phyloP scores from a whole-genome alignment of 2,797 vertebrate species.

The Chloroceryle inda region DNA sequence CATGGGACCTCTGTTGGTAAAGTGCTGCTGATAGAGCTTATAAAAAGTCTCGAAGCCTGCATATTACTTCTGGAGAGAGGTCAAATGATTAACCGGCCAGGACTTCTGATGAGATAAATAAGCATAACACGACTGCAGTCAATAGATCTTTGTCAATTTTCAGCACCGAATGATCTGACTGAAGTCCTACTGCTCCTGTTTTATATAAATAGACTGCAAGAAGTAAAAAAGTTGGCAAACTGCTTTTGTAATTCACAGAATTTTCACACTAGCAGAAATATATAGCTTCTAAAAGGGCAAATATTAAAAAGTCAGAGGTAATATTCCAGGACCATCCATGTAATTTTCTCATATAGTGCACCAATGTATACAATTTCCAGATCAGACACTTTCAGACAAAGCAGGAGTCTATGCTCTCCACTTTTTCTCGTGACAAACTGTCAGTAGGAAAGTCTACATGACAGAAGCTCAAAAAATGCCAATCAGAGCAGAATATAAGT shows the following conservation, averaged over 20 bases:
- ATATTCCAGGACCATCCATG: neutral
- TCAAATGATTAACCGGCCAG: neutral
- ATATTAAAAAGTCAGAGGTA: neutral
- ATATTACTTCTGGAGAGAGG: neutral
- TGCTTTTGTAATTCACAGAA: neutral
- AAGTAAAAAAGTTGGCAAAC: neutral
- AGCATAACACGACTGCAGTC: neutral
- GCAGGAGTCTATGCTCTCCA: neutral
- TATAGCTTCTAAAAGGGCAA: neutral
- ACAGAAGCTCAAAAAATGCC: slow-evolving; percentile 34
- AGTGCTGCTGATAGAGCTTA: neutral
- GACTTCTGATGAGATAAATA: neutral
- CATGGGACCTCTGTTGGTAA: neutral
- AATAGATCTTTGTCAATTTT: neutral
- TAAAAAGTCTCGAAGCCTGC: neutral
- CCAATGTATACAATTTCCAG: neutral
- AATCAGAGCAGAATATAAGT: slow-evolving; percentile 41
- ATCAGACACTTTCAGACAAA: neutral
- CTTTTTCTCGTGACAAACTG: slow-evolving; percentile 10
- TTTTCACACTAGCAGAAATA: neutral
- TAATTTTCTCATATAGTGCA: neutral
- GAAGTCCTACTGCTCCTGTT: neutral
- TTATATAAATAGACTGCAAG: neutral
- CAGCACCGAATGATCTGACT: neutral
- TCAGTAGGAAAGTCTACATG: neutral